Base-by-base conservation (phyloP, 1,140 invertebrate species). In the Calephelis virginiensis region DNA sequence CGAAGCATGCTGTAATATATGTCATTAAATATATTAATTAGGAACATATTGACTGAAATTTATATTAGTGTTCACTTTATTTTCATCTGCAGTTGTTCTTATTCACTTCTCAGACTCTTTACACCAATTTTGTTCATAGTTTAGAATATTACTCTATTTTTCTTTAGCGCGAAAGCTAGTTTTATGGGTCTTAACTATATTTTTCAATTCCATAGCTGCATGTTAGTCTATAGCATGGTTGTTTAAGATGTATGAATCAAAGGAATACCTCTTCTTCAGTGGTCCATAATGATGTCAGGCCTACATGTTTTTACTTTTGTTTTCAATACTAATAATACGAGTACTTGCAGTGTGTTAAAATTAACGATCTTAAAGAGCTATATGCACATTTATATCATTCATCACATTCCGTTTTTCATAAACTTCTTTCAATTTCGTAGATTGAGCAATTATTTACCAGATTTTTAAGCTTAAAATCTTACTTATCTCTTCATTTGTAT, bases 251-350 rank as follows among this genome's bases (percentile, higher is more conserved):
- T 74, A 73, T 85, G 77, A 83, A 78, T 81, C 63, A 86, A 85
- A 81, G 78, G 75, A 84, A 86, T 90, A 90, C 88, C 88, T 90
- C 88, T 87, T 81, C 77, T 83, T 77, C 81, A 85, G 86, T 88
- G 88, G 88, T 90, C 88, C 88, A 89, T 82, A 78, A 72, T 73
- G 75, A 80, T 81, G 72, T 84, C 83, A 87, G 85, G 82, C 82
- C 83, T 89, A 90, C 72, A 71, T 74, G 71, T 78, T 77, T 78
- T 77, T 56, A 76, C 80, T 80, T 84, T 82, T 86, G 84, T 86
- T 90, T 87, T 85, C 82, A 82, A 86, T 80, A 76, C 81, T 85
- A 81, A 73, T 68, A 47, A 50, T 28, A 48, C 10, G n/a, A n/a
- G n/a, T n/a, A n/a, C n/a, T 49, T 28, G 6, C 49, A 66, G 12